phyloP scores from a whole-genome alignment of 2,888 invertebrate genomes.

The Caenorhabditis auriculariae region DNA sequence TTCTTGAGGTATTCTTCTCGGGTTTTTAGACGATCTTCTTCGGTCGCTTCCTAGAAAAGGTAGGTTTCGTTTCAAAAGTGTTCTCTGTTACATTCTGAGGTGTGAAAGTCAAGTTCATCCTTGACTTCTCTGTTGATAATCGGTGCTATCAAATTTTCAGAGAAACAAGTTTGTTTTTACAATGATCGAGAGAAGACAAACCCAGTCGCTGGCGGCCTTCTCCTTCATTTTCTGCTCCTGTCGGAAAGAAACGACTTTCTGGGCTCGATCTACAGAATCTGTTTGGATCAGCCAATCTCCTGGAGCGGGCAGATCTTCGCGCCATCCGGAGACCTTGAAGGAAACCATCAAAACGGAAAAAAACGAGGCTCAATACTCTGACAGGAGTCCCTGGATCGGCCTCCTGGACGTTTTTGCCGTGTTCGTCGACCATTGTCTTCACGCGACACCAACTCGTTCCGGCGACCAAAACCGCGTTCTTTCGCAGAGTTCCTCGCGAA shows the following conservation, averaged over 20 bases:
- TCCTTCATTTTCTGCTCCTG: conserved; percentile 70
- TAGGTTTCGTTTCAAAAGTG: no score
- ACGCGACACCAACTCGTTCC: conserved; percentile 78
- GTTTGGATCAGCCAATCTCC: conserved; percentile 87
- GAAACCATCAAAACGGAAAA: neutral
- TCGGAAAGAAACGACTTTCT: conserved; percentile 75
- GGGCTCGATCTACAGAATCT: conserved; percentile 72
- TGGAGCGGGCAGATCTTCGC: conserved; percentile 78
- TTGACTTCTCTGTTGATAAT: neutral
- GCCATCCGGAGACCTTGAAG: conserved; percentile 75
- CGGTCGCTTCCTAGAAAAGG: conserved; percentile 27
- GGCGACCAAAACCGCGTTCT: conserved; percentile 79
- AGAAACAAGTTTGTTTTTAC: neutral
- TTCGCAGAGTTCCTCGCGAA: conserved; percentile 80
- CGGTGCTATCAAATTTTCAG: neutral
- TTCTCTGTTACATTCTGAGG: neutral
- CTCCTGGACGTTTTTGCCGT: conserved; percentile 36
- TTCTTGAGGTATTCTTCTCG: conserved; percentile 55
- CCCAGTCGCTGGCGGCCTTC: conserved; percentile 68
- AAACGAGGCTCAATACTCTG: conserved; percentile 20
- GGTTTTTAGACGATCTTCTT: conserved; percentile 43
- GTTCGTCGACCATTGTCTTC: conserved; percentile 65
- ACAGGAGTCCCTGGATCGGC: conserved; percentile 57
- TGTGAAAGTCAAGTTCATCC: neutral
- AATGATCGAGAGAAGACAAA: neutral